Base-by-base conservation (phyloP, 2,797 vertebrate genomes). In the Erethizon dorsatum region DNA sequence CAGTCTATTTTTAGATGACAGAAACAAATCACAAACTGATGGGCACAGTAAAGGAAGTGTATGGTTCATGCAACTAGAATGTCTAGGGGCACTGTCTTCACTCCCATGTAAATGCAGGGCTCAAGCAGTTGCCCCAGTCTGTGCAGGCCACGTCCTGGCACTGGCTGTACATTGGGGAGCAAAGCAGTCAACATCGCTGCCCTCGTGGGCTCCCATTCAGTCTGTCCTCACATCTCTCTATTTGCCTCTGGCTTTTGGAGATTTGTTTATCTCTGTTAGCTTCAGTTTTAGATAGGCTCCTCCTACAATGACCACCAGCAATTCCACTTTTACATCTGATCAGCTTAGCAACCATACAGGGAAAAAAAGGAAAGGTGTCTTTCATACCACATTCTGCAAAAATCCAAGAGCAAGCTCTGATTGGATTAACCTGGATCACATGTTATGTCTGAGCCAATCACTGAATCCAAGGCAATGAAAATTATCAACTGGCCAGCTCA, bases 371-470 rank as follows among this genome's bases (percentile, higher is more conserved):
- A 69, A 47, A 65, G 7, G 0, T 57, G 26, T 77, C 18, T 86
- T 82, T 61, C 33, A 45, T 0, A 5, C 7, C 18, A 4, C 12
- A 41, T 75, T n/a, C 45, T 26, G 7, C 24, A 20, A 9, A 80
- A 84, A 17, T 11, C 31, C 59, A 71, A 90, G 28, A 33, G 22
- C 33, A 75, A 79, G 65, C 9, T 92, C 75, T 92, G 88, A 94
- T 73, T 94, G 77, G 90, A 59, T 59, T 57, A 94, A 33, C 10
- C 0, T 14, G 18, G 28, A 31, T 84, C 54, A 31, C 14, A 14
- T 41, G 56, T n/a, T 57, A 83, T 31, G 71, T 80, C 67, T 79
- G 47, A 96, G 82, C 75, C 85, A 88, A 71, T 92, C 75, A 54
- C 52, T 78, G 93, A 93, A 54, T 56, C 28, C 13, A 50, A 2